These are phyloP conservation scores for Engystomops pustulosus DNA, from an alignment of 2,113 vertebrate species.

Conservation along the genomic window DNA sequence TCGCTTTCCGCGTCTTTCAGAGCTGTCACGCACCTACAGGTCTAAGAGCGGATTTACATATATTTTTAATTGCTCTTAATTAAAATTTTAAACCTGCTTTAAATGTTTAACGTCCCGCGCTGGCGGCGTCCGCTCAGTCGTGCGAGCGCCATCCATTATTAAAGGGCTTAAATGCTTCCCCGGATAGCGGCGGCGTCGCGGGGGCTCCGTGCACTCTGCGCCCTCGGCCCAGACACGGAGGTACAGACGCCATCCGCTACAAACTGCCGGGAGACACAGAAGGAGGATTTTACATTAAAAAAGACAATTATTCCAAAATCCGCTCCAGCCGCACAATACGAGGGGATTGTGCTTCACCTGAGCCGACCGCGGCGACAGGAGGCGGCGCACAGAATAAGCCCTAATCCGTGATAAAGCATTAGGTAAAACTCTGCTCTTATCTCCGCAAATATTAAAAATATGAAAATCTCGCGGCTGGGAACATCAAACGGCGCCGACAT, in stretches of 20 bases:
- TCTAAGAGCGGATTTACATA: constrained; percentile 46
- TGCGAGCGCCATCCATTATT: constrained; percentile 39
- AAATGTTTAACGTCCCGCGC: constrained; percentile 46
- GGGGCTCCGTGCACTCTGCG: neutral
- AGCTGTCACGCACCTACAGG: neutral
- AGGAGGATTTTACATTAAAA: neutral
- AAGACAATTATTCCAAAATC: constrained; percentile 36
- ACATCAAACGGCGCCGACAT: constrained; percentile 19
- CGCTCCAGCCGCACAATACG: neutral
- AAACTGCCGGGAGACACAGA: neutral
- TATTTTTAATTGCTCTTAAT: constrained; percentile 57
- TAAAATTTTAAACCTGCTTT: constrained; percentile 47
- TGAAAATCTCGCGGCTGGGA: neutral
- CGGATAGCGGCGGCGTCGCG: neutral
- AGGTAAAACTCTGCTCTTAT: neutral
- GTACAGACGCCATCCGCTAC: neutral
- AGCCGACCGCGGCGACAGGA: neutral
- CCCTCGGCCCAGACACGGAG: neutral
- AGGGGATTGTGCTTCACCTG: constrained; percentile 6
- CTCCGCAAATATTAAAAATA: neutral
- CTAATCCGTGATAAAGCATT: constrained; percentile 20
- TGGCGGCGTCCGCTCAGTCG: neutral
- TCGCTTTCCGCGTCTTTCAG: neutral
- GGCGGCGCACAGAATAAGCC: neutral
- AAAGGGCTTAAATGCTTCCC: constrained; percentile 34